phyloP scores from a whole-genome alignment of 1,140 invertebrate genomes.

The Penaeus japonicus region DNA sequence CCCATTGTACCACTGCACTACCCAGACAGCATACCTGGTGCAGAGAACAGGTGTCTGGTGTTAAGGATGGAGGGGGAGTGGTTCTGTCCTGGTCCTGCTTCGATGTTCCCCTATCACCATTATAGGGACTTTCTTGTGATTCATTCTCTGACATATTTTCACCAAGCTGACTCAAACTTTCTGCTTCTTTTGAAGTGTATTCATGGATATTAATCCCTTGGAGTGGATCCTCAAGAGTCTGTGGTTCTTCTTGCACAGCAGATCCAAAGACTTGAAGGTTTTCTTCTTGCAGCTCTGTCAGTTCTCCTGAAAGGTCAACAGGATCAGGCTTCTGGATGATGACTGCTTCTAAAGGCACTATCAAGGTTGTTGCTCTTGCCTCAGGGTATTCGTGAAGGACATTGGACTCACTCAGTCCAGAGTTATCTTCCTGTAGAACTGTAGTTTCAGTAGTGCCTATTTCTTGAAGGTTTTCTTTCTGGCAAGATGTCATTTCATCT shows the following conservation, averaged over 20 bases:
- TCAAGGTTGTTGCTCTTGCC: background rate
- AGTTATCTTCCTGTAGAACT: no score
- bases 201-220: background rate
- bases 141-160: no score
- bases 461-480: no score
- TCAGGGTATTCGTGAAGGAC: background rate
- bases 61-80: background rate
- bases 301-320: background rate
- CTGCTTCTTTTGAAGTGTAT: no score
- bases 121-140: no score
- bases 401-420: background rate
- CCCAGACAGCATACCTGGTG: conserved; percentile 29
- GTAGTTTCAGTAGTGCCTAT: no score
- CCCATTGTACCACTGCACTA: conserved; percentile 13
- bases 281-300: background rate
- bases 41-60: background rate
- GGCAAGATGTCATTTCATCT: no score
- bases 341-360: conserved; percentile 4
- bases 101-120: no score
- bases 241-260: background rate
- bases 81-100: no score
- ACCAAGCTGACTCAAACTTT: no score
- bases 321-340: background rate
- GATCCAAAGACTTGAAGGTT: background rate
- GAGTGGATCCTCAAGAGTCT: background rate